phyloP scores from a whole-genome alignment of 2,888 invertebrate species.

The Venusia cambrica region DNA sequence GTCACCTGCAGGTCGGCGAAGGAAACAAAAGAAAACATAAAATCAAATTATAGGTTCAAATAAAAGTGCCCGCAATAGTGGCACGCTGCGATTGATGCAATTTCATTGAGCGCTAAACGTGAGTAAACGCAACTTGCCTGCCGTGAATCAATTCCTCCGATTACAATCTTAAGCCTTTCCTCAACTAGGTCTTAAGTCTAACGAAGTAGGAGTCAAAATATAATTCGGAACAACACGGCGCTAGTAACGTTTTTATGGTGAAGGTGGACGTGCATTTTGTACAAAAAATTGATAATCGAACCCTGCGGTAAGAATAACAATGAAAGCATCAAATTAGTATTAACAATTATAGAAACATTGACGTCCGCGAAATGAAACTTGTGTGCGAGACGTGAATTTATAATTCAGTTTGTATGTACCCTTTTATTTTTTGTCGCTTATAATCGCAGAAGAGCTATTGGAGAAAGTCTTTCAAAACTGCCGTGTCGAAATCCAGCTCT shows the following conservation, averaged over 20 bases:
- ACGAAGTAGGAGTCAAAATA: constrained; percentile 44
- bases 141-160: constrained; percentile 52
- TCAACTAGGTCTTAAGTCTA: constrained; percentile 42
- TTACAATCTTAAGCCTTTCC: constrained; percentile 35
- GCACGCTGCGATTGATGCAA: constrained; percentile 72
- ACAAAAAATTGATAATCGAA: constrained; percentile 66
- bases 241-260: constrained; percentile 42
- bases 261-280: constrained; percentile 54
- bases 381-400: constrained; percentile 61
- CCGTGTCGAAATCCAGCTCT: constrained; percentile 13
- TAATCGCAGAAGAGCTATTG: constrained; percentile 22
- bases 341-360: constrained; percentile 73
- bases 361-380: constrained; percentile 58
- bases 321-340: constrained; percentile 73
- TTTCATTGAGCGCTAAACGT: constrained; percentile 77
- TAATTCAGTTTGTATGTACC: constrained; percentile 45
- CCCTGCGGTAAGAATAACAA: constrained; percentile 65
- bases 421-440: constrained; percentile 29
- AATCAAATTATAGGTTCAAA: constrained; percentile 63
- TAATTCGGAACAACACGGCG: constrained; percentile 29
- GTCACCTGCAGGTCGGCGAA: constrained; percentile 54
- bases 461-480: constrained; percentile 9
- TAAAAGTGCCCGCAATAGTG: constrained; percentile 72
- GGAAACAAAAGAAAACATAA: constrained; percentile 52
- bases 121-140: constrained; percentile 64